These are phyloP conservation scores for Diadema setosum DNA, from an alignment of 35 echinoderm and acorn worm species.

Conservation along the genomic window DNA sequence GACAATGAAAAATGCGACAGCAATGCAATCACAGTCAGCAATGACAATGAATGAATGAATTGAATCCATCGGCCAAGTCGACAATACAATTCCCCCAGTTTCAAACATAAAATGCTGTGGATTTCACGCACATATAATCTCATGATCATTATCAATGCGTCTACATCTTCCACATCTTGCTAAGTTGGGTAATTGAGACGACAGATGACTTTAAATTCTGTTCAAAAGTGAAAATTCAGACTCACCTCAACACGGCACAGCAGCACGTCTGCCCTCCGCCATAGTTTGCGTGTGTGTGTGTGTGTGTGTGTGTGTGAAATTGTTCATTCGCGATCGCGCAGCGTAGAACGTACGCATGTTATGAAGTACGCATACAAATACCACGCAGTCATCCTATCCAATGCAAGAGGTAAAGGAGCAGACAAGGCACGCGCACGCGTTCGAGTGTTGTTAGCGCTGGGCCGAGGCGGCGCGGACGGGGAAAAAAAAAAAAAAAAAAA, in stretches of 20 bases:
- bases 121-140: not conserved
- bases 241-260: conserved; percentile 4
- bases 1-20: no score
- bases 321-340: not conserved
- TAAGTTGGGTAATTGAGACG: not conserved
- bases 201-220: not conserved
- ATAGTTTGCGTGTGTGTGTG: not conserved
- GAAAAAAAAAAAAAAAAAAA: no score
- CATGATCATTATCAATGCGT: not conserved
- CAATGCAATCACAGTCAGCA: no score
- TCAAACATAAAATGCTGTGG: not conserved
- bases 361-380: no score
- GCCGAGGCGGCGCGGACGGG: no score
- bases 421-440: no score
- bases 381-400: no score
- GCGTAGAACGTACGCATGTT: no score
- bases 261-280: not conserved
- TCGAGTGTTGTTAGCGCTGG: no score
- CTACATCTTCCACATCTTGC: not conserved
- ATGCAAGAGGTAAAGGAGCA: no score
- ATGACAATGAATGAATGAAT: no score
- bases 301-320: not conserved
- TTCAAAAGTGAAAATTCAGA: not conserved
- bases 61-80: no score
- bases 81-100: not conserved